Percentiles rank a stretch among this genome's conserved stretches.
These are phyloP conservation scores for Gymnoscelis rufifasciata DNA, from an alignment of 2,888 invertebrate species.

Conservation along the genomic window DNA sequence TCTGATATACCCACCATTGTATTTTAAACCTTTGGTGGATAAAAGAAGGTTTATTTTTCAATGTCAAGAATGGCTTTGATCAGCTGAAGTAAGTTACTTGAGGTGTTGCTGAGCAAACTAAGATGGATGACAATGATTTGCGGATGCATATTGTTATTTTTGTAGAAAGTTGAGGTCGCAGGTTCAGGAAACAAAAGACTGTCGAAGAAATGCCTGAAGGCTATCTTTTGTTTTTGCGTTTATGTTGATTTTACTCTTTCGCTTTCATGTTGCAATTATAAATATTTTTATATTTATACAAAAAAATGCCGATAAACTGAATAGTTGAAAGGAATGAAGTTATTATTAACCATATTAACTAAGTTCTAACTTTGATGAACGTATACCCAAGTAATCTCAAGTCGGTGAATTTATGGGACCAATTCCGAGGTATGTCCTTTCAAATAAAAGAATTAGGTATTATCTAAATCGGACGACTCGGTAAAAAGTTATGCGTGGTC, in stretches of 20 bases:
- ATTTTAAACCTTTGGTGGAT: conserved; percentile 8
- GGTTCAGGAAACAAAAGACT: conserved; percentile 37
- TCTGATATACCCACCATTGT: neutral
- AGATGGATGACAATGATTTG: conserved; percentile 41
- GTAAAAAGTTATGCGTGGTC: no score
- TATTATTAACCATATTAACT: no score
- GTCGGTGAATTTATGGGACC: no score
- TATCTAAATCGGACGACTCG: no score
- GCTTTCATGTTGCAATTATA: neutral
- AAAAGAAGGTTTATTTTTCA: conserved; percentile 14
- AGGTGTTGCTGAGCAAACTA: conserved; percentile 37
- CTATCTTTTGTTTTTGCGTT: conserved; percentile 13
- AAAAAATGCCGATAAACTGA: no score
- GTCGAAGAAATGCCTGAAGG: conserved; percentile 13
- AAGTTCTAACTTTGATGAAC: no score
- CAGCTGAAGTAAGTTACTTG: conserved; percentile 35
- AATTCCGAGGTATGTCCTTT: no score
- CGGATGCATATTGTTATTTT: conserved; percentile 50
- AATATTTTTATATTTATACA: no score
- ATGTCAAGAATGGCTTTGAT: conserved; percentile 42
- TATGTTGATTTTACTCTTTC: conserved; percentile 3
- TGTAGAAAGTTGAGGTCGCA: conserved; percentile 60
- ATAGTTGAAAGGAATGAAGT: no score
- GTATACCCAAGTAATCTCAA: no score
- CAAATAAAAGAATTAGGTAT: no score